A percentile compares a stretch with the other conserved stretches of the same genome.
Evolutionary conservation across 92 coral and sea anemone genomes (phyloP).

Genomic region (Palythoa grandis): DNA sequence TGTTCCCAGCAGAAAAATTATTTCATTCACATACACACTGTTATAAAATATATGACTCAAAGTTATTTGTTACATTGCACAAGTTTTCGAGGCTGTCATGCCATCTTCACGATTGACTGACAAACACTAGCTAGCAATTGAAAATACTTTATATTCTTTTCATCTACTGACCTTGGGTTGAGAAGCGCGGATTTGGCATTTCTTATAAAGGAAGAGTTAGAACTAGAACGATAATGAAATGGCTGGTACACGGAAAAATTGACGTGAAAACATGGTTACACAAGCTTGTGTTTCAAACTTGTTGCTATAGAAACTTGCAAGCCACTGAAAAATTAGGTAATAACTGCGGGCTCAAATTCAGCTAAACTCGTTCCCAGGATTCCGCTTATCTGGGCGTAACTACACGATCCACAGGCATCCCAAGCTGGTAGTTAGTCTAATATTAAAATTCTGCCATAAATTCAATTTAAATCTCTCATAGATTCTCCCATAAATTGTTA

Average conservation of each 20-base stretch:
- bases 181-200: constrained; percentile 91
- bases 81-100: neutral
- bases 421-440: no score
- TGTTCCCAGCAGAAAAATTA: no score
- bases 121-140: neutral
- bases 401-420: no score
- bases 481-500: no score
- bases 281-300: neutral
- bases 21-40: no score
- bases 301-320: constrained; percentile 21
- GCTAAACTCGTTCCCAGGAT: no score
- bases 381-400: no score
- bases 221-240: neutral
- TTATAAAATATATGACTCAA: no score
- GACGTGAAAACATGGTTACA: neutral
- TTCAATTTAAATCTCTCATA: no score
- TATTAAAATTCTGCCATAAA: no score
- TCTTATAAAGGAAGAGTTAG: neutral
- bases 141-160: neutral
- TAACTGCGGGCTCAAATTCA: constrained; percentile 21
- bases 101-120: neutral
- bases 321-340: neutral
- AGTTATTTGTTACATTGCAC: neutral
- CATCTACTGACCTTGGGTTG: constrained; percentile 82
- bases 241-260: neutral